Evolutionary conservation across 2,113 vertebrate species (phyloP).

Genomic region (Megalops atlanticus): DNA sequence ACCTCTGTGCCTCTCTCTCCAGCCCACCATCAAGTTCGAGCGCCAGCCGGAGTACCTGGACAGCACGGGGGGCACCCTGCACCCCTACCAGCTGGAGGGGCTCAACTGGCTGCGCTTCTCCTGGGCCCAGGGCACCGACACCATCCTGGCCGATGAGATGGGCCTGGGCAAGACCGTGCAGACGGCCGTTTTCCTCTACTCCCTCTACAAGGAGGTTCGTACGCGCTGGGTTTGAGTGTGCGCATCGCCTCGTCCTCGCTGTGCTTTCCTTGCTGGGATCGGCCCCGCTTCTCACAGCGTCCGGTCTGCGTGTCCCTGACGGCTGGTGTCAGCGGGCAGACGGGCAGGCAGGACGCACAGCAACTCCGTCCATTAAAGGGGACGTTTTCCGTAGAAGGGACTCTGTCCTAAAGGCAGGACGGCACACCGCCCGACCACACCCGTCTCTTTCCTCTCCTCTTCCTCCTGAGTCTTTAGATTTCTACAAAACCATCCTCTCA

Average conservation of each 20-base stretch:
- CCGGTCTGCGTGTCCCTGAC: constrained; percentile 45
- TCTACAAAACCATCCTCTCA: too few relatives aligned
- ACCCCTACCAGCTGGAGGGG: constrained; percentile 96
- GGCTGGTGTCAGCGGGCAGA: constrained; percentile 34
- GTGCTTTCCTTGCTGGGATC: not conserved
- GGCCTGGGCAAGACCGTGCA: constrained; percentile 96
- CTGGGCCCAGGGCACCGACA: constrained; percentile 97
- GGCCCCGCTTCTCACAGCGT: constrained; percentile 19
- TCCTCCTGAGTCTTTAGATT: too few relatives aligned
- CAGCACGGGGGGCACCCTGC: constrained; percentile 87
- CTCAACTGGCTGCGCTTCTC: constrained; percentile 97
- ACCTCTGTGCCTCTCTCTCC: constrained; percentile 25
- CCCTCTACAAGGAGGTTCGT: constrained; percentile 92
- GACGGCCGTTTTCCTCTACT: constrained; percentile 95
- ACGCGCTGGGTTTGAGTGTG: not conserved
- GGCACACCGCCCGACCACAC: constrained; percentile 37
- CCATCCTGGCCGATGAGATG: constrained; percentile 98
- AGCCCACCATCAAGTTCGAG: constrained; percentile 97
- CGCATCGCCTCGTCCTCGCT: not conserved
- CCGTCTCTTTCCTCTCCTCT: not conserved
- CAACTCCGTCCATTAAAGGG: constrained; percentile 53
- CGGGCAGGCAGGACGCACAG: constrained; percentile 54
- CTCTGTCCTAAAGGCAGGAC: constrained; percentile 58
- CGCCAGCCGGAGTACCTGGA: constrained; percentile 92
- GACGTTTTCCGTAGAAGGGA: constrained; percentile 47